Base-by-base conservation (phyloP, 2,888 invertebrate species). In the Uloborus plumipes region DNA sequence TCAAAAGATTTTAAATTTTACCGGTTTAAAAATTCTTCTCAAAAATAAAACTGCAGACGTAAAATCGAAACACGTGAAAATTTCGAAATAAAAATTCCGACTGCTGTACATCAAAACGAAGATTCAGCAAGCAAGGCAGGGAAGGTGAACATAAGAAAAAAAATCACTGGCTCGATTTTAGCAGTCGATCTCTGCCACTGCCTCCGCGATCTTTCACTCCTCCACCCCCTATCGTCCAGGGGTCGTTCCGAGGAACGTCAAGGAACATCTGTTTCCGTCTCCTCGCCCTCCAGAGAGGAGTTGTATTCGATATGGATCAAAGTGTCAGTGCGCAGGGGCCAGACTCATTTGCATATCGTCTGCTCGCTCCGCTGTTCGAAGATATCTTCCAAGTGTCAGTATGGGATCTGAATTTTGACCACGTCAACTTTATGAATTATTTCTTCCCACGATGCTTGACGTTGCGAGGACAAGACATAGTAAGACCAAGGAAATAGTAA, bases 181-280 rank as follows among this genome's bases (percentile, higher is more conserved):
- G 55, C 76, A 76, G 69, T 76, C 76, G 76, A 76, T 76, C 76
- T 76, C 50, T 62, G 69, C 69, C 76, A 61, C 65, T 39, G 39
- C 39, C 49, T 65, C 65, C 15, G 18, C 65, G 14, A 50, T 31
- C 22, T 26, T 39, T 49, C 70, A 16, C 20, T 49, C 50, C 65
- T n/a, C 47, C 49, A 18, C 13, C 50, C 65, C 50, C 18, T 9
- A 62, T 16, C 55, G 55, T 39, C 39, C 39, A 31, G 22, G 74
- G 77, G 77, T 70, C 70, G 64, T 64, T 39, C 70, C 50, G 62
- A 51, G 64, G 62, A 70, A 78, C 74, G 80, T 81, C 80, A 81
- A 51, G 70, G 80, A 81, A 81, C 80, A 74, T 81, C 74, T 81
- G 74, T 81, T 74, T 81, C 80, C 80, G 64, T 50, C 69, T 65